Evolutionary conservation across 2,888 invertebrate genomes (phyloP), one percentile per base, ranked within the genome.

Genomic region (Entomobrya multifasciata): DNA sequence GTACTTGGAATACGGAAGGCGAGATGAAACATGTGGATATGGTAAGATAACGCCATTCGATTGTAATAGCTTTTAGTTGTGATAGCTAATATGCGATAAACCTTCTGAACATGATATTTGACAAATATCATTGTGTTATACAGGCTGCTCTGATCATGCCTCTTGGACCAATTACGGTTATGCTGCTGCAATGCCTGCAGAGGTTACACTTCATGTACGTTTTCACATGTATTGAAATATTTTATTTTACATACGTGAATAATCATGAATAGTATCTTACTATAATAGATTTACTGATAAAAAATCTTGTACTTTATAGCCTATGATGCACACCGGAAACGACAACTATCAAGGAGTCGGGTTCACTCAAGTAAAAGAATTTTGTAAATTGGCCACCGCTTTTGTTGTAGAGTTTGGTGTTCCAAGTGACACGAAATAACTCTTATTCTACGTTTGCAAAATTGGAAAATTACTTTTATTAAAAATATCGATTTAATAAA

Each of bases 141-240:
- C 36, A 79, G 81, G 80, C 4, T 88, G 88, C 55, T 80, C 84
- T 15, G 88, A 88, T 20, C 88, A 88, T 70, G 88, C 84, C 0
- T 70, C 70, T 4, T 88, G 78, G 70, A 86, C 83, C 3, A 81
- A 47, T n/a, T 52, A 76, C 17, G 80, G 81, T 0, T 88, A 70
- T 52, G 57, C 88, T 41, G 65, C 86, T 17, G 78, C 82, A 25
- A 83, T 79, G 79, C 82, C 88, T 6, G 77, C 84, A 0, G 77
- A 84, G 47, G 55, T 65, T 15, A 83, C 47, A 10, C 62, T 83
- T 6, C 83, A 83, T 36, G 83, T 83, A n/a, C n/a, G n/a, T n/a
- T n/a, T n/a, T n/a, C n/a, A n/a, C n/a, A n/a, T n/a, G n/a, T n/a
- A n/a, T n/a, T n/a, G n/a, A n/a, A n/a, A n/a, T n/a, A n/a, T n/a